Base-by-base conservation (phyloP, 2,888 invertebrate species). In the Catotricha subobsoleta region DNA sequence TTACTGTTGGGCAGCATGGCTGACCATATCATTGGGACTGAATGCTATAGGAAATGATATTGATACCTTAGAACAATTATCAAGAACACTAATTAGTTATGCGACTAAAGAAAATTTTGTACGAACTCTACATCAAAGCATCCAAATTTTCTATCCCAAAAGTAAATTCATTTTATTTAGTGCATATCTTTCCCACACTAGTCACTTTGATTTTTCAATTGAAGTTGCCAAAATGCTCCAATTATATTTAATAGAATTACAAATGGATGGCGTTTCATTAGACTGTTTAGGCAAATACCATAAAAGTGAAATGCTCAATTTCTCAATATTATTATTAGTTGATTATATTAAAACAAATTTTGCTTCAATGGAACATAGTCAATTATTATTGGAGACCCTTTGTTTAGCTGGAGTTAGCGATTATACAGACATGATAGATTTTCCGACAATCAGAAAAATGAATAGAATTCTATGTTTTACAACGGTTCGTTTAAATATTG, bases 131-230 rank as follows among this genome's bases (percentile, higher is more conserved):
- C 66, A 69, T 37, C 71, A 75, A 50, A 76, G 80, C 45, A 71
- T 79, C 52, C 59, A 68, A 35, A 72, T 82, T 49, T 83, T 83
- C 57, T 70, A 79, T 58, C 72, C 76, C 48, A 70, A 76, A 18
- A 76, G 71, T 55, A 72, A 76, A 0, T 58, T 82, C 9, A 65
- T 66, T 4, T 52, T 66, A 30, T 64, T 78, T 1, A 71, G 71
- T 18, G 65, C 69, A 15, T 78, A 76, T 50, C 62, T 78, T 0
- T 59, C 67, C 38, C 64, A 69, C 43, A 69, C 71, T 28, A 60
- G 64, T 9, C 55, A 64, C 38, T 62, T 61, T 27, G 57, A 59
- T 19, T 72, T 72, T 44, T 66, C 66, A 37, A 56, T 60, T 1
- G 66, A 67, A 8, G 59, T 62, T 2, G 54, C 51, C 23, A 62